Evolutionary conservation across 2,888 invertebrate species (phyloP).

Genomic region (Cybosia mesomella): DNA sequence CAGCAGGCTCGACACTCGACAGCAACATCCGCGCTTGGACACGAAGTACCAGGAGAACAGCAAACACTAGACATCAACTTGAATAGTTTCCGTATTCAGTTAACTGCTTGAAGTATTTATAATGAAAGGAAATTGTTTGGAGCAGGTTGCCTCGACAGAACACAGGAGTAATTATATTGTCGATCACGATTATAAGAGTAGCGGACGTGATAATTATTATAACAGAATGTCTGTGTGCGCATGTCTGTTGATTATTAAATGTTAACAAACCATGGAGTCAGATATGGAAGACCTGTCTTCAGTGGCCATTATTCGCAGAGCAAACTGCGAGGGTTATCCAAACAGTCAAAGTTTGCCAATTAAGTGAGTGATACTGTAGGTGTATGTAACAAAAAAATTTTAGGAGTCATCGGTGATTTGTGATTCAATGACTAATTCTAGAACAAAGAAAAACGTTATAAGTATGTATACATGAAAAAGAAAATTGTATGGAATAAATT

Average conservation of each 20-base stretch:
- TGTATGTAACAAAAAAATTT: too few relatives aligned
- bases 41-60: slow-evolving; percentile 5
- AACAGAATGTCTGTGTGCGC: background rate
- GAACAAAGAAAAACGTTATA: too few relatives aligned
- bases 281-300: background rate
- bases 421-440: too few relatives aligned
- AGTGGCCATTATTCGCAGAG: too few relatives aligned
- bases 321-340: too few relatives aligned
- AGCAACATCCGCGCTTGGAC: slow-evolving; percentile 14
- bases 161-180: background rate
- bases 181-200: background rate
- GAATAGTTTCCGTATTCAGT: background rate
- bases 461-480: too few relatives aligned
- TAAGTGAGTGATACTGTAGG: too few relatives aligned
- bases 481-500: too few relatives aligned
- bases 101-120: slow-evolving; percentile 2
- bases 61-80: background rate
- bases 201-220: background rate
- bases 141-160: background rate
- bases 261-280: background rate
- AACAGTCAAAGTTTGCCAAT: too few relatives aligned
- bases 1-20: background rate
- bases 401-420: too few relatives aligned
- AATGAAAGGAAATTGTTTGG: slow-evolving; percentile 5
- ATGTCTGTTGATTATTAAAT: background rate